Percentiles rank a stretch among this genome's conserved stretches.
phyloP scores from a whole-genome alignment of 2,113 vertebrate species.

The Psophia crepitans region DNA sequence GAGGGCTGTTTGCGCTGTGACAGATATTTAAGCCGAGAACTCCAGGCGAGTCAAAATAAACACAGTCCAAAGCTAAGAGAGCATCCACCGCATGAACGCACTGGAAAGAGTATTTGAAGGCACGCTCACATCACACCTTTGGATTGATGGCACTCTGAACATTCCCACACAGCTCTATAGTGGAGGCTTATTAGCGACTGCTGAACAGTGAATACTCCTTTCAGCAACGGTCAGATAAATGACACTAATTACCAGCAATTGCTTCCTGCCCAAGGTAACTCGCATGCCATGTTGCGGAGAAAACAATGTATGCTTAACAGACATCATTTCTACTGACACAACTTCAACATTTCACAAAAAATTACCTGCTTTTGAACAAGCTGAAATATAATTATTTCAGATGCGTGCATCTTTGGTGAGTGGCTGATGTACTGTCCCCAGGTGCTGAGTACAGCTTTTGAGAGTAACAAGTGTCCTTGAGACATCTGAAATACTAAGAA shows the following conservation, averaged over 20 bases:
- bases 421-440: not conserved
- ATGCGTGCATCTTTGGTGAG: not conserved
- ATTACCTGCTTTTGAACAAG: not conserved
- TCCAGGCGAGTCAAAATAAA: not conserved
- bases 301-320: not conserved
- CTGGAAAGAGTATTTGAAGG: not conserved
- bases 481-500: not conserved
- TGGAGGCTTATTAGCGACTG: not conserved
- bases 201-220: not conserved
- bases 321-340: not conserved
- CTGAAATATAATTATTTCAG: not conserved
- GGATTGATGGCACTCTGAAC: not conserved
- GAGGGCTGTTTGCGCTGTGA: not conserved
- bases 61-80: not conserved
- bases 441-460: not conserved
- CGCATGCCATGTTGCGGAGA: not conserved
- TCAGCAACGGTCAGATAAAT: not conserved
- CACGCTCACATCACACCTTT: not conserved
- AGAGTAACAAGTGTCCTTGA: not conserved
- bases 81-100: not conserved
- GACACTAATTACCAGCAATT: not conserved
- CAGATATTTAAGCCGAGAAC: not conserved
- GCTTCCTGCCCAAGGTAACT: not conserved
- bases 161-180: not conserved
- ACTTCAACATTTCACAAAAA: not conserved